These are phyloP conservation scores for Icerya purchasi DNA, from an alignment of 2,888 invertebrate genomes.

Conservation along the genomic window DNA sequence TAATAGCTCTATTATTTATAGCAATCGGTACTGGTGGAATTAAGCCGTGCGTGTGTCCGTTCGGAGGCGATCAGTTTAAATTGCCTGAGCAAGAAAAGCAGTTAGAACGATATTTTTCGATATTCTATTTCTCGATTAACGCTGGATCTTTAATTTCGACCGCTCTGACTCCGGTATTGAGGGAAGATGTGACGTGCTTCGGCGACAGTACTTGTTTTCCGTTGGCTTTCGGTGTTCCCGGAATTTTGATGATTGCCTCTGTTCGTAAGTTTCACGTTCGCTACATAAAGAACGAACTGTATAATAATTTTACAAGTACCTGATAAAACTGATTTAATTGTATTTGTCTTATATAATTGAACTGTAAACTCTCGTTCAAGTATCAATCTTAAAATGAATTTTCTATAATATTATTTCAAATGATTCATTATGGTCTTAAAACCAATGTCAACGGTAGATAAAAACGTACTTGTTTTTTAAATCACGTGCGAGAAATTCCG, in stretches of 20 bases:
- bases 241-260: constrained; percentile 34
- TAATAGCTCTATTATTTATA: constrained; percentile 44
- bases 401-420: no score
- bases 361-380: background rate
- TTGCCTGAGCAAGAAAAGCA: constrained; percentile 40
- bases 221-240: constrained; percentile 55
- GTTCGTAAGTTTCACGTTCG: constrained; percentile 28
- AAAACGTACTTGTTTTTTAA: no score
- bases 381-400: background rate
- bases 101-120: constrained; percentile 47
- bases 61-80: constrained; percentile 59
- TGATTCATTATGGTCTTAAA: no score
- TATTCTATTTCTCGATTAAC: constrained; percentile 48
- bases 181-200: constrained; percentile 39
- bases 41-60: constrained; percentile 60
- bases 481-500: no score
- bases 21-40: constrained; percentile 61
- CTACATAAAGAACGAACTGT: no score
- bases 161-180: constrained; percentile 46
- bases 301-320: no score
- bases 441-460: no score
- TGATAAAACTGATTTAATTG: no score
- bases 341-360: no score
- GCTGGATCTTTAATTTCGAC: constrained; percentile 50
- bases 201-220: constrained; percentile 44